These are phyloP conservation scores for Melieria omissa DNA, from an alignment of 2,888 invertebrate species.

Conservation along the genomic window DNA sequence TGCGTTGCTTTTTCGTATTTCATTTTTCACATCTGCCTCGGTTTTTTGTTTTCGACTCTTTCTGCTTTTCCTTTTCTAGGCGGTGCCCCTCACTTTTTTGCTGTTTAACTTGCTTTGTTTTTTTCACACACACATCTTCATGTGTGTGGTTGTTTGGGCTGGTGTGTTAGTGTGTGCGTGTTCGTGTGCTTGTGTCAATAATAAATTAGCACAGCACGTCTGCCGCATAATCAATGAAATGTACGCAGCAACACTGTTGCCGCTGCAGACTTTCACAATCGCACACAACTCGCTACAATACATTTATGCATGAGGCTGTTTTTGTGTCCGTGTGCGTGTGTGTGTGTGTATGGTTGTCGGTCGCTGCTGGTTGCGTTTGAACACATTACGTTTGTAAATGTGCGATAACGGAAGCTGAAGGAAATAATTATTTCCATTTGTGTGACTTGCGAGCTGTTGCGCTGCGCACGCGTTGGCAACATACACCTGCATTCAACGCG, in stretches of 20 bases:
- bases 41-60: too few species aligned
- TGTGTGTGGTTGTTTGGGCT: not conserved
- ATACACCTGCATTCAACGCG: too few species aligned
- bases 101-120: too few species aligned
- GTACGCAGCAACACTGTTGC: not conserved
- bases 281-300: not conserved
- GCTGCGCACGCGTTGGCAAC: not conserved
- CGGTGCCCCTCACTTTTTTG: too few species aligned
- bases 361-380: not conserved
- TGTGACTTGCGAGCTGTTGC: not conserved
- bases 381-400: not conserved
- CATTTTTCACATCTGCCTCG: too few species aligned
- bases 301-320: too few species aligned
- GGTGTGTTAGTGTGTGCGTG: not conserved
- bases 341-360: not conserved
- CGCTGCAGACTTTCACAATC: not conserved
- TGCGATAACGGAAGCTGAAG: constrained; percentile 1
- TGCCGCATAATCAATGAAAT: constrained; percentile 2
- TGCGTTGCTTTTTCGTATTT: too few species aligned
- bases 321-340: too few species aligned
- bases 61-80: too few species aligned
- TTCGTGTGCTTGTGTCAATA: not conserved
- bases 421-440: not conserved
- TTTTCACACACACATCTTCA: not conserved
- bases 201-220: constrained; percentile 6